A percentile compares a stretch with the other conserved stretches of the same genome.
phyloP scores from a whole-genome alignment of 37 sponge, comb jelly and placozoan species.

The Geodia barretti region DNA sequence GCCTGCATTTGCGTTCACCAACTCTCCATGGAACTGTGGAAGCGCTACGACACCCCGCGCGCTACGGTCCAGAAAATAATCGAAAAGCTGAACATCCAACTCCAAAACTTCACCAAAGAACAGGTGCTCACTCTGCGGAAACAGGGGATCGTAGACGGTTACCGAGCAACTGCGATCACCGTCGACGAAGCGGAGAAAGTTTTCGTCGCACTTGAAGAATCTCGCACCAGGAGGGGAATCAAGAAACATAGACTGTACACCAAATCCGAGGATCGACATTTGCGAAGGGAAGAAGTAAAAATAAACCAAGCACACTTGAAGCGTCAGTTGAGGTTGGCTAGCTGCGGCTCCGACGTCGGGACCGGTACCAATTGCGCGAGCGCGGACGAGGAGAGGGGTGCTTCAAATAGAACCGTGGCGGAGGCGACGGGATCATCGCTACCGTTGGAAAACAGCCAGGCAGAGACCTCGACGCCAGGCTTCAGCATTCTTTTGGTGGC shows the following conservation, averaged over 20 bases:
- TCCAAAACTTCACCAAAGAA: conserved; percentile 4
- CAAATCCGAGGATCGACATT: not conserved
- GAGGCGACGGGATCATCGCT: no score
- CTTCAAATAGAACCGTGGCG: not conserved
- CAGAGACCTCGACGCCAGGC: not conserved
- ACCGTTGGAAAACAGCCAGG: not conserved
- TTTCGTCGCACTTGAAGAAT: conserved; percentile 34
- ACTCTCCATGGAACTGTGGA: conserved; percentile 32
- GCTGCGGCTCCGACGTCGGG: not conserved
- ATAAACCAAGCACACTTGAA: no score
- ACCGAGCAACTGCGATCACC: conserved; percentile 26
- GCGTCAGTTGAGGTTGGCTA: not conserved
- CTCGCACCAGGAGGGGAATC: conserved; percentile 20
- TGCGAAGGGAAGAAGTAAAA: conserved; percentile 8
- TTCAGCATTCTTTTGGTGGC: not conserved
- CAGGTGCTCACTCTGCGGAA: conserved; percentile 18
- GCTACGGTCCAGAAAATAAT: conserved; percentile 48
- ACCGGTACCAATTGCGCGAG: not conserved
- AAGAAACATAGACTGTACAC: conserved; percentile 18
- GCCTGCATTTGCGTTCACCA: conserved; percentile 36
- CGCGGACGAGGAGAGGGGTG: not conserved
- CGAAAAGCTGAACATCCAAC: conserved; percentile 5
- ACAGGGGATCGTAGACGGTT: conserved; percentile 16
- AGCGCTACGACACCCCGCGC: conserved; percentile 31
- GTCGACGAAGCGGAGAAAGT: conserved; percentile 23